Percentiles rank a stretch among this genome's conserved stretches.
Conservation (phyloP, 2,113 vertebrate species). For the Ctenomys sociabilis region DNA sequence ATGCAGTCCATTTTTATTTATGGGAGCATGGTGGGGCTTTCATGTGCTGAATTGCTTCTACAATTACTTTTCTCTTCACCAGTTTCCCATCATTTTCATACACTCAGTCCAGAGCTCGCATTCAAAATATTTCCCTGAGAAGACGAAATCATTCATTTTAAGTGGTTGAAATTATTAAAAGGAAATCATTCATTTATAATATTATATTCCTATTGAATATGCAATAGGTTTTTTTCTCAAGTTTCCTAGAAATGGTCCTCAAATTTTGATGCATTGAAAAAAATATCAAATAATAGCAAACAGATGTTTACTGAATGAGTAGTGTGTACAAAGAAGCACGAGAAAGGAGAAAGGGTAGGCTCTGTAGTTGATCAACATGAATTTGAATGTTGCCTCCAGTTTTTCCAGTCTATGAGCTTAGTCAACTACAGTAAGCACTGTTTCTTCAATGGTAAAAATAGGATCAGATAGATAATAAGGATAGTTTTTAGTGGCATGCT, state of each 20-base stretch:
- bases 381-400: background rate
- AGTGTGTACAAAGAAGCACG: background rate
- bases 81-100: background rate
- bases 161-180: slow-evolving; percentile 24
- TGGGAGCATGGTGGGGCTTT: background rate
- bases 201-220: background rate
- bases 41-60: background rate
- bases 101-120: background rate
- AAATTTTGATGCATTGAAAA: background rate
- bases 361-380: background rate
- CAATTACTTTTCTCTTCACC: background rate
- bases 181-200: background rate
- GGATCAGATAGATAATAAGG: background rate
- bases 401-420: background rate
- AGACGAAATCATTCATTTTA: background rate
- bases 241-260: background rate
- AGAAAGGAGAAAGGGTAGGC: background rate
- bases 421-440: background rate
- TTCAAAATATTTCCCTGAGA: background rate
- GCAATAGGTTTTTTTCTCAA: background rate
- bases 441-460: background rate
- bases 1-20: background rate
- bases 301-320: background rate
- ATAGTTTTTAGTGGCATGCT: background rate
- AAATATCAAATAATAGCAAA: background rate